Base-by-base conservation (phyloP, 2,113 vertebrate genomes). In the Bujurquina vittata region DNA sequence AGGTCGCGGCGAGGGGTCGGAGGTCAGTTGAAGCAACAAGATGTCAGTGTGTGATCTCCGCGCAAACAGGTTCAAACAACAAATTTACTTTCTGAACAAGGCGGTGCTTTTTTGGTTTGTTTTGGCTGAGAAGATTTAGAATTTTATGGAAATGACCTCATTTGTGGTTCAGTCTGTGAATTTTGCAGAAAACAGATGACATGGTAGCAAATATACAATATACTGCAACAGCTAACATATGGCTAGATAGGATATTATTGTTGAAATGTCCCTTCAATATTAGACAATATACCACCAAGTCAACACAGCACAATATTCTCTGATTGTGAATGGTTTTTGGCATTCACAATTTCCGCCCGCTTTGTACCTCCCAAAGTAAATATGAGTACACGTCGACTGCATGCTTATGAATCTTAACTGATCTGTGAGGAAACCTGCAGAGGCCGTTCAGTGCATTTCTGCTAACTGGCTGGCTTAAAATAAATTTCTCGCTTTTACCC, bases 1-100 rank as follows among this genome's bases (percentile, higher is more conserved):
- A 79, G 90, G 88, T 90, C 83, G 22, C 86, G 18, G 52, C 2
- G 9, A 91, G 79, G 79, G 92, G 87, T 91, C 91, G 90, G 67
- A 43, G 89, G 88, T 87, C 77, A 37, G 9, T 46, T n/a, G 26
- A 84, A 79, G 75, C 77, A 83, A 84, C 75, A 84, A 15, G 59
- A 73, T 87, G 74, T 91, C 84, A 91, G 80, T 76, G 37, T 76
- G 73, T 87, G 72, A 86, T 75, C 72, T 67, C 78, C 26, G 58
- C 37, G 29, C 75, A 65, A 84, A 88, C 65, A 59, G 67, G 76
- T 85, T 85, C 86, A 85, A 87, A 84, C 18, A 14, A 43, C 20
- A 79, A 85, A 91, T 88, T 7, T 77, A 85, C 75, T 81, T 73
- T 20, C n/a, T 1, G 37, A 72, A 86, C 63, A 37, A 72, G 59